Percentiles rank a stretch among this genome's conserved stretches.
phyloP scores from a whole-genome alignment of 92 coral and sea anemone genomes.

The Porites cylindrica region DNA sequence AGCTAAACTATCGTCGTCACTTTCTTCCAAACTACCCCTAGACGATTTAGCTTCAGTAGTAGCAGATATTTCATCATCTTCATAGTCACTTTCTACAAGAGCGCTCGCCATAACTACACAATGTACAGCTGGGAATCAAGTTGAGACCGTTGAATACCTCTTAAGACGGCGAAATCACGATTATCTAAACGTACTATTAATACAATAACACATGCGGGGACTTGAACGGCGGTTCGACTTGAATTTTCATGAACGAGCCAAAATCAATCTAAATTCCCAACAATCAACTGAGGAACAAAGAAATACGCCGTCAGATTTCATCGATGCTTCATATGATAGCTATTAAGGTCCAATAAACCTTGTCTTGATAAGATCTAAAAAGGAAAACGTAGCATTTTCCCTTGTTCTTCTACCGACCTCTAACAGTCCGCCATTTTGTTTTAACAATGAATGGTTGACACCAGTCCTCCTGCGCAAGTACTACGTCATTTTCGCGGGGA shows the following conservation, averaged over 20 bases:
- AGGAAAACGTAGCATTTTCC: not conserved
- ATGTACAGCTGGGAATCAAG: no score
- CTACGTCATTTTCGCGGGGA: not conserved
- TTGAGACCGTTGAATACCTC: not conserved
- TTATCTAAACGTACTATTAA: not conserved
- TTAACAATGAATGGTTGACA: slow-evolving; percentile 13
- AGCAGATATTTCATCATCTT: slow-evolving; percentile 33
- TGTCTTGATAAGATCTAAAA: not conserved
- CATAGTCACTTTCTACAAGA: slow-evolving; percentile 49
- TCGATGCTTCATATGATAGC: not conserved
- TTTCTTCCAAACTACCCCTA: slow-evolving; percentile 7
- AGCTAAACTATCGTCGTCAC: slow-evolving; percentile 37
- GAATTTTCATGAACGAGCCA: slow-evolving; percentile 16
- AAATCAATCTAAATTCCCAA: not conserved
- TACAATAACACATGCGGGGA: not conserved
- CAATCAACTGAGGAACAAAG: not conserved
- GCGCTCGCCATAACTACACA: slow-evolving; percentile 32
- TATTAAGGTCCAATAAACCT: not conserved
- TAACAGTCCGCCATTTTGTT: slow-evolving; percentile 36
- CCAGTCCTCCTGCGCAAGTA: slow-evolving; percentile 45
- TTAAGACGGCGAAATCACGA: not conserved
- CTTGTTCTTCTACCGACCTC: not conserved
- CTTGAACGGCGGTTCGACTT: not conserved
- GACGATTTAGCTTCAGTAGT: slow-evolving; percentile 3
- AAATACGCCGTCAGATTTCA: not conserved